Evolutionary conservation across 2,797 vertebrate species (phyloP).

Genomic region (Tauraco hartlaubi): DNA sequence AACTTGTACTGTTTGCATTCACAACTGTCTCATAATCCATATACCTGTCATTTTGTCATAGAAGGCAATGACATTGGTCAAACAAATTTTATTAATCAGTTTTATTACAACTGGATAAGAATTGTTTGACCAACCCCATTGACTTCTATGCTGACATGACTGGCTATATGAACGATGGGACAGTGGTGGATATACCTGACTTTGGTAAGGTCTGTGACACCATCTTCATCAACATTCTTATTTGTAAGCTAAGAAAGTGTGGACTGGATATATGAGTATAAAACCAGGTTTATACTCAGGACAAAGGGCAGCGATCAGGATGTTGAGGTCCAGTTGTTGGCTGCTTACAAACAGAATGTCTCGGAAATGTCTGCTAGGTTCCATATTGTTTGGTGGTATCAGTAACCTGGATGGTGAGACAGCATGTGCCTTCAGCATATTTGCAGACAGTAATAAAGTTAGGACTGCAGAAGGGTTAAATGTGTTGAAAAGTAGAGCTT

Average conservation of each 20-base stretch:
- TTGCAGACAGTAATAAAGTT: not conserved
- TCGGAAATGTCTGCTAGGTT: not conserved
- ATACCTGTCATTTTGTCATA: not conserved
- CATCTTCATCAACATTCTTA: not conserved
- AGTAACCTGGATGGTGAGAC: not conserved
- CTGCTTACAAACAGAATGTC: not conserved
- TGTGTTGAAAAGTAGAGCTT: not conserved
- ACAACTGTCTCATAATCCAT: not conserved
- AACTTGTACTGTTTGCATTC: not conserved
- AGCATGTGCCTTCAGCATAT: not conserved
- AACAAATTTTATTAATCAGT: not conserved
- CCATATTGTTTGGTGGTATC: not conserved
- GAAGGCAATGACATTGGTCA: not conserved
- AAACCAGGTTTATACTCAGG: not conserved
- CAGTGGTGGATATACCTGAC: not conserved
- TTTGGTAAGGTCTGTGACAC: not conserved
- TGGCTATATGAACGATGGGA: not conserved
- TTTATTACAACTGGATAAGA: not conserved
- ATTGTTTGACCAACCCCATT: not conserved
- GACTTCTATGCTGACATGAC: not conserved
- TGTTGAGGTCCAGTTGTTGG: not conserved
- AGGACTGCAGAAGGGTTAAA: not conserved
- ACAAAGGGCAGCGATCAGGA: not conserved
- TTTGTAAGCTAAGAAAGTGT: not conserved
- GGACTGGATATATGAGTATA: not conserved